Evolutionary conservation across 2,113 vertebrate species (phyloP).

Genomic region (Entelurus aequoreus): DNA sequence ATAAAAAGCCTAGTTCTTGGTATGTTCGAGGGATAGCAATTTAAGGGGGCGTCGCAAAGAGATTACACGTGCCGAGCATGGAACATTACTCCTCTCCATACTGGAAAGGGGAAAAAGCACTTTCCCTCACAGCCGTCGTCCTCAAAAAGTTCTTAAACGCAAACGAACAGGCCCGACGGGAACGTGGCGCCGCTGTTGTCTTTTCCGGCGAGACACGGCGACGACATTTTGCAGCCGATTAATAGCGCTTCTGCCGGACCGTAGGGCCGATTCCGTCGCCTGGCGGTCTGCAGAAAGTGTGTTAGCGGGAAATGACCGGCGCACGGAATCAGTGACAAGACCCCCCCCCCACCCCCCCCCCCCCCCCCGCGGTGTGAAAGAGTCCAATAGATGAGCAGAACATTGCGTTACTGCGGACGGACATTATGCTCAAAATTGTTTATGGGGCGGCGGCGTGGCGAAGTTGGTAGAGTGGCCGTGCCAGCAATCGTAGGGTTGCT

Average conservation of each 20-base stretch:
- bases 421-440: neutral
- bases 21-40: constrained; percentile 16
- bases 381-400: neutral
- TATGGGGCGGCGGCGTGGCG: no score
- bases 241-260: neutral
- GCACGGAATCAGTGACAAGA: constrained; percentile 28
- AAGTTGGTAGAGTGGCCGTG: no score
- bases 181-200: neutral
- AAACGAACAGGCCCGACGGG: constrained; percentile 1
- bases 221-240: neutral
- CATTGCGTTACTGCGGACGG: neutral
- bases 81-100: constrained; percentile 9
- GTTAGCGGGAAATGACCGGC: constrained; percentile 23
- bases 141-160: constrained; percentile 6
- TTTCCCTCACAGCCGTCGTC: neutral
- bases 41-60: constrained; percentile 29
- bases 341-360: constrained; percentile 1
- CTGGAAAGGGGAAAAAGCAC: neutral
- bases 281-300: constrained; percentile 23
- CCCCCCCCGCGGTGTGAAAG: neutral
- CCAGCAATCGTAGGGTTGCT: no score
- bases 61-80: constrained; percentile 9
- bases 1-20: constrained; percentile 15
- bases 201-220: neutral
- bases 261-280: constrained; percentile 26